Evolutionary conservation across 2,888 invertebrate species (phyloP).

Genomic region (Blastobasis lacticolella): DNA sequence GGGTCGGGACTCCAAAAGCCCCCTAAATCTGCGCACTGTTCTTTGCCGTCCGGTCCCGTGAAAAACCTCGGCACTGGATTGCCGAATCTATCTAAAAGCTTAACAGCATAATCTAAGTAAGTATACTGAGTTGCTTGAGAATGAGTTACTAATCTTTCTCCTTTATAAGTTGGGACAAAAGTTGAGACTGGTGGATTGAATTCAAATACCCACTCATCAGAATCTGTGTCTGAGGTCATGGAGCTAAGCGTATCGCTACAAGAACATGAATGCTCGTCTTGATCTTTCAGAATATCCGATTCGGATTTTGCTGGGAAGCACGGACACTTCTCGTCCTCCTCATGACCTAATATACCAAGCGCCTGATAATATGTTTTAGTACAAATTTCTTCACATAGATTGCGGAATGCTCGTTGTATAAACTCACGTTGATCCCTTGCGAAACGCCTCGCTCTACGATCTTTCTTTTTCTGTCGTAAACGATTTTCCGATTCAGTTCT

Average conservation of each 20-base stretch:
- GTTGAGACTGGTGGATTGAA: constrained; percentile 61
- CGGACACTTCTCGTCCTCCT: constrained; percentile 49
- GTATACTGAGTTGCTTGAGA: constrained; percentile 49
- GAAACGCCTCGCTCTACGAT: constrained; percentile 46
- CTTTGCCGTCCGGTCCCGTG: constrained; percentile 56
- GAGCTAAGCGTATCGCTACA: constrained; percentile 42
- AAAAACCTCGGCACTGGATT: constrained; percentile 58
- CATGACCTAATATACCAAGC: constrained; percentile 46
- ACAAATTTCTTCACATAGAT: constrained; percentile 63
- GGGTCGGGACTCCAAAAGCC: constrained; percentile 57
- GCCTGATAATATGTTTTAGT: constrained; percentile 63
- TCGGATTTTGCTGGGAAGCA: constrained; percentile 39
- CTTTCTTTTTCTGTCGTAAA: constrained; percentile 46
- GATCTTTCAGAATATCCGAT: constrained; percentile 34
- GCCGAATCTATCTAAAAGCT: constrained; percentile 47
- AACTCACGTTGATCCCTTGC: constrained; percentile 55
- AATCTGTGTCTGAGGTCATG: constrained; percentile 50
- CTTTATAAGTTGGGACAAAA: constrained; percentile 43
- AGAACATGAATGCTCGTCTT: constrained; percentile 50
- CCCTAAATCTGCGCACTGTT: constrained; percentile 61
- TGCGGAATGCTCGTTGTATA: constrained; percentile 54
- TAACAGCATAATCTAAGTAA: constrained; percentile 57
- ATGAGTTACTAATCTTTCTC: constrained; percentile 34
- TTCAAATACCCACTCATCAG: constrained; percentile 63
- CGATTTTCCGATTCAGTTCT: constrained; percentile 60